Conservation (phyloP, 2,797 vertebrate species). For the Pterois miles region DNA sequence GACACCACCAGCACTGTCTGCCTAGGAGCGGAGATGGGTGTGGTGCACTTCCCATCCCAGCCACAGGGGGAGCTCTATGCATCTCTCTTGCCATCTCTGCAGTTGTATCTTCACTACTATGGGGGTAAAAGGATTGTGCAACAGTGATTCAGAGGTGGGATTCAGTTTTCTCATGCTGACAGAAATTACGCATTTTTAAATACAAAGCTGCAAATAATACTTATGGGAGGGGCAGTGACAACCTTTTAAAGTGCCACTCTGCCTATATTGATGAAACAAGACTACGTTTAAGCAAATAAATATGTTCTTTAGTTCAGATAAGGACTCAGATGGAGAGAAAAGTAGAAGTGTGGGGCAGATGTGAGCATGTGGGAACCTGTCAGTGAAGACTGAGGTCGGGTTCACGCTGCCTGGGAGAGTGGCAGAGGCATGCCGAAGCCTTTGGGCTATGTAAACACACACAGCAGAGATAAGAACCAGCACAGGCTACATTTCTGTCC, state of each 20-base stretch:
- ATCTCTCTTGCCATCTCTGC: not conserved
- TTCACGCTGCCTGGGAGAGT: conserved; percentile 58
- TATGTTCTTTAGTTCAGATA: not conserved
- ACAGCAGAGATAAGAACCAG: conserved; percentile 61
- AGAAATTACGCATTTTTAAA: not conserved
- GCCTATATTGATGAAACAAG: not conserved
- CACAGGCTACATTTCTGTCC: conserved; percentile 53
- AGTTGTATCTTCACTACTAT: conserved; percentile 1
- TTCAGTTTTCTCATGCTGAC: not conserved
- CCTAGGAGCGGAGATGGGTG: conserved; percentile 23
- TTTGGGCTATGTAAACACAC: conserved; percentile 77
- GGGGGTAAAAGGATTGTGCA: not conserved
- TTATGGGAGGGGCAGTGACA: not conserved
- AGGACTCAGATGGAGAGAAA: not conserved
- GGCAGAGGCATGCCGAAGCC: conserved; percentile 72
- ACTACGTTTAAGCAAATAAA: not conserved
- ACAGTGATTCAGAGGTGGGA: not conserved
- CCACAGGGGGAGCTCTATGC: conserved; percentile 41
- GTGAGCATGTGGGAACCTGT: conserved; percentile 76
- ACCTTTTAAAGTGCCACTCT: not conserved
- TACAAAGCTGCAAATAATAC: not conserved
- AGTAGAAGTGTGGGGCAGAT: conserved; percentile 42
- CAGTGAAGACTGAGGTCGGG: conserved; percentile 49
- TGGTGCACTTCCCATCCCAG: conserved; percentile 55
- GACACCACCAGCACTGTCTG: conserved; percentile 11